Conservation (phyloP, 2,113 vertebrate genomes). For the Gymnorhina tibicen region DNA sequence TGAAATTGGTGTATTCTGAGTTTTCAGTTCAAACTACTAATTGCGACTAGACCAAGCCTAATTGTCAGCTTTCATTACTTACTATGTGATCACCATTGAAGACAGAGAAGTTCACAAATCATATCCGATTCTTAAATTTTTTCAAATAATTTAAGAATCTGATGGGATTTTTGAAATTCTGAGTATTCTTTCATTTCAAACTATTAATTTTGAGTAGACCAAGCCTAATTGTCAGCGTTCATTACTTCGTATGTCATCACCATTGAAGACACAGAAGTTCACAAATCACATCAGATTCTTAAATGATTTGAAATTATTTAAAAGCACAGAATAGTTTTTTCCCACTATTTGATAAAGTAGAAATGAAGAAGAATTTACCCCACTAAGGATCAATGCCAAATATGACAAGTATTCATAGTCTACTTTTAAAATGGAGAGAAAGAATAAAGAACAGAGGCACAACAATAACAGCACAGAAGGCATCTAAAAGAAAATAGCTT, state of each 20-base stretch:
- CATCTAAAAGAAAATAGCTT: slow-evolving; percentile 56
- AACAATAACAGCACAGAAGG: slow-evolving; percentile 18
- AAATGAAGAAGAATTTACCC: not conserved
- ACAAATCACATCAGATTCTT: not conserved
- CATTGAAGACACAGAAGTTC: not conserved
- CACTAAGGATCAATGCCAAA: not conserved
- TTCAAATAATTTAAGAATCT: not conserved
- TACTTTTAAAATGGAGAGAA: slow-evolving; percentile 29
- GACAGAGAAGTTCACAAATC: not conserved
- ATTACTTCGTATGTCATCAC: not conserved
- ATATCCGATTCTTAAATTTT: not conserved
- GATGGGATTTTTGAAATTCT: not conserved
- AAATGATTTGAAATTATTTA: not conserved
- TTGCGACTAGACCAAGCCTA: not conserved
- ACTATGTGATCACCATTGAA: not conserved
- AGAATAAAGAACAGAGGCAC: slow-evolving; percentile 17
- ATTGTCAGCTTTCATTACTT: not conserved
- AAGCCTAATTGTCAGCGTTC: not conserved
- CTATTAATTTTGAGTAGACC: not conserved
- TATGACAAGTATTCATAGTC: not conserved
- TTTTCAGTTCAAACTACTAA: not conserved
- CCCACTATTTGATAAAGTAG: not conserved
- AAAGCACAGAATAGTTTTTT: not conserved
- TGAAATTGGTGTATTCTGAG: not conserved
- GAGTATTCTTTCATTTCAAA: not conserved